phyloP scores from a whole-genome alignment of 2,888 invertebrate genomes.

The Amblyjoppa proteus region DNA sequence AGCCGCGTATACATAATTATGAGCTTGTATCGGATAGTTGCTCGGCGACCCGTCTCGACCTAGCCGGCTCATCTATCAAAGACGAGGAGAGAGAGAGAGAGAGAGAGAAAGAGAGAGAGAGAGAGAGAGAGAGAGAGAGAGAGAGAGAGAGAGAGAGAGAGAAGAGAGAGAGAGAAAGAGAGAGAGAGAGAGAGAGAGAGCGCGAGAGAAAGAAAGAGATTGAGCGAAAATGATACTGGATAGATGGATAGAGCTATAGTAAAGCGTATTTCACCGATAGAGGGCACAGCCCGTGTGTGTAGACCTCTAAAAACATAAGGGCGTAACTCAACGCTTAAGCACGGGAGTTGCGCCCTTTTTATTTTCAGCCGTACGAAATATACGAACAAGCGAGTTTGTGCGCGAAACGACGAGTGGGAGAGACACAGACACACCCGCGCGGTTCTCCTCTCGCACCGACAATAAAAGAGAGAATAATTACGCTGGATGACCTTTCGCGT shows the following conservation, averaged over 20 bases:
- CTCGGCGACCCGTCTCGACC: slow-evolving; percentile 52
- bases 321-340: too few species aligned
- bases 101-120: not conserved
- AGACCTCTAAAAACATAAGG: too few species aligned
- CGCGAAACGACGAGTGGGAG: not conserved
- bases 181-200: not conserved
- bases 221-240: slow-evolving; percentile 40
- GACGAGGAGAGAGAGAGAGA: slow-evolving; percentile 1
- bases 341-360: too few species aligned
- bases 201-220: not conserved
- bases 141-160: not conserved
- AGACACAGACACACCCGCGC: slow-evolving; percentile 55
- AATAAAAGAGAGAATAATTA: slow-evolving; percentile 57
- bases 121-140: not conserved
- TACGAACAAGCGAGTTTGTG: not conserved
- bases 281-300: not conserved
- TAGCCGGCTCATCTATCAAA: slow-evolving; percentile 42
- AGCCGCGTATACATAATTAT: slow-evolving; percentile 49
- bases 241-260: slow-evolving; percentile 12
- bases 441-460: slow-evolving; percentile 35
- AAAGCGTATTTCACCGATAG: not conserved
- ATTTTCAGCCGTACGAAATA: not conserved
- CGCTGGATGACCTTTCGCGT: slow-evolving; percentile 63
- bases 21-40: slow-evolving; percentile 50
- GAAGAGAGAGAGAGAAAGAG: not conserved